Conservation (phyloP, 2,797 vertebrate species). For the Rhincodon typus region DNA sequence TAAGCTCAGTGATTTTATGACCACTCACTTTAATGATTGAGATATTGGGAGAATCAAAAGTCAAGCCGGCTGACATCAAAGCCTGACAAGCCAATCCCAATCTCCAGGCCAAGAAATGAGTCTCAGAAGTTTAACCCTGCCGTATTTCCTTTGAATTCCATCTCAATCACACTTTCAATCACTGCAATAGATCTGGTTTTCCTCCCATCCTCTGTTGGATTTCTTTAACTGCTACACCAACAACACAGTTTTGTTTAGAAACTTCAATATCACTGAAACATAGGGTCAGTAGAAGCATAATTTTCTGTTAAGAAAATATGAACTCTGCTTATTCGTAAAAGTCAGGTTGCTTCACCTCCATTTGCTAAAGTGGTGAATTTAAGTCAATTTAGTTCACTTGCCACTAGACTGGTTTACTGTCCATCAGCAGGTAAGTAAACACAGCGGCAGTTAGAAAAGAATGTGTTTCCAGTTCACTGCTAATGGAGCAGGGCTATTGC, state of each 20-base stretch:
- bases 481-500: background rate
- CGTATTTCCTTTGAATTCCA: background rate
- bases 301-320: background rate
- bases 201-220: background rate
- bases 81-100: background rate
- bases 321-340: background rate
- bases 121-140: background rate
- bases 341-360: background rate
- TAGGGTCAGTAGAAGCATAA: background rate
- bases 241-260: background rate
- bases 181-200: background rate
- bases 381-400: background rate
- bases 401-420: background rate
- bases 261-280: background rate
- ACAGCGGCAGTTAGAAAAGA: background rate
- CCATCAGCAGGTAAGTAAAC: background rate
- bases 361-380: background rate
- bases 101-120: background rate
- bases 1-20: background rate
- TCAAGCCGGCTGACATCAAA: background rate
- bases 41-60: too few relatives aligned
- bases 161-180: background rate
- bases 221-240: background rate
- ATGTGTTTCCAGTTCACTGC: background rate
- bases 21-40: background rate